These are phyloP conservation scores for Oxygymnocypris stewartii DNA, from an alignment of 2,113 vertebrate genomes.

Conservation along the genomic window DNA sequence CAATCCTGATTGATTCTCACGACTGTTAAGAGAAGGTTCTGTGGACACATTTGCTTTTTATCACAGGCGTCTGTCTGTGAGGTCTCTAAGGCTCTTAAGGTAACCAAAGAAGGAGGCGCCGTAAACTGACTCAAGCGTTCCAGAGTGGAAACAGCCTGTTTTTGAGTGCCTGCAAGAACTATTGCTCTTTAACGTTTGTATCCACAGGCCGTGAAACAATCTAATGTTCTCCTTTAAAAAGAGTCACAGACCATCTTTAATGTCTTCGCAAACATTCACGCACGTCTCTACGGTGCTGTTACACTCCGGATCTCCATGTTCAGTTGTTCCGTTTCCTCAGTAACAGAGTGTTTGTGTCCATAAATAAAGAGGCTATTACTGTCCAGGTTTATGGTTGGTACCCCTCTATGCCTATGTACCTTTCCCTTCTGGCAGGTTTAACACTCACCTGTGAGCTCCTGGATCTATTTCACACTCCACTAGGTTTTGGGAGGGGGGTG, in stretches of 20 bases:
- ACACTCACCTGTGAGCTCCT: constrained; percentile 47
- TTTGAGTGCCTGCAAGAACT: constrained; percentile 11
- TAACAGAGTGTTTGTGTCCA: constrained; percentile 32
- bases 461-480: constrained; percentile 54
- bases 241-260: constrained; percentile 36
- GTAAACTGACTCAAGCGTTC: constrained; percentile 12
- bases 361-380: constrained; percentile 27
- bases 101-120: constrained; percentile 17
- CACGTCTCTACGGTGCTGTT: constrained; percentile 32
- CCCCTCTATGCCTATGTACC: constrained; percentile 5
- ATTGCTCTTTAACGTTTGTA: constrained; percentile 36
- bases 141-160: constrained; percentile 25
- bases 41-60: constrained; percentile 1
- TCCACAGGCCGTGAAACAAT: constrained; percentile 32
- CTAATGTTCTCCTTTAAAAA: constrained; percentile 35
- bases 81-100: constrained; percentile 24
- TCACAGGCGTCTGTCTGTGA: constrained; percentile 15
- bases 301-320: not conserved
- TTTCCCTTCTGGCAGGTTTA: constrained; percentile 38
- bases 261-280: constrained; percentile 51
- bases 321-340: constrained; percentile 5
- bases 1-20: not conserved
- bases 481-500: not conserved
- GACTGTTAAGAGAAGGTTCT: constrained; percentile 6
- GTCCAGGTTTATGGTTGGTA: constrained; percentile 16